These are phyloP conservation scores for Ptychadena robeensis DNA, from an alignment of 2,797 vertebrate genomes.

Conservation along the genomic window DNA sequence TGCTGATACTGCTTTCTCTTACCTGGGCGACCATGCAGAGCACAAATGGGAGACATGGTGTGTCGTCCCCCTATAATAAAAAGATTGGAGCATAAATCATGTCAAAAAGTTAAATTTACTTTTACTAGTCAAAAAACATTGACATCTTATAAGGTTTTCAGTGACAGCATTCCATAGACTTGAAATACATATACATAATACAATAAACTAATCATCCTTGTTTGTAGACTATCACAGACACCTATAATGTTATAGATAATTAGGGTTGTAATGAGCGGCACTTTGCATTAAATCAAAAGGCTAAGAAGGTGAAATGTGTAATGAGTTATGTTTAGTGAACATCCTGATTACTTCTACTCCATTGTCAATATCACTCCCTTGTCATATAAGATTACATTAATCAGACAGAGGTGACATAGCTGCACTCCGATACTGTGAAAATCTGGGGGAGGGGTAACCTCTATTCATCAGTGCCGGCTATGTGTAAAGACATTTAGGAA, in stretches of 20 bases:
- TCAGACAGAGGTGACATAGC: constrained; percentile 29
- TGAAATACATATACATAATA: neutral
- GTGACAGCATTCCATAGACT: neutral
- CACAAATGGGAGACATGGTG: too few species aligned
- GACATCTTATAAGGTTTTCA: neutral
- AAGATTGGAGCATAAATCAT: too few species aligned
- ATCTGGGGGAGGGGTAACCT: neutral
- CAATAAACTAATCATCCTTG: neutral
- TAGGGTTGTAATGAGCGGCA: neutral
- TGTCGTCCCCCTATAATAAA: too few species aligned
- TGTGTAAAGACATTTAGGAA: constrained; percentile 18
- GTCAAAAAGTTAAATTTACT: too few species aligned
- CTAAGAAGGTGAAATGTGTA: constrained; percentile 19
- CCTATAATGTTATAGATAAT: neutral
- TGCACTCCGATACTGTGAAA: constrained; percentile 16
- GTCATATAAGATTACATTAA: constrained; percentile 35
- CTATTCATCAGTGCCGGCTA: constrained; percentile 12
- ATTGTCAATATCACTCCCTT: constrained; percentile 21
- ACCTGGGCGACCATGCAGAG: too few species aligned
- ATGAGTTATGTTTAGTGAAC: neutral
- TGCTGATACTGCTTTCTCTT: too few species aligned
- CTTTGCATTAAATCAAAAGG: constrained; percentile 25
- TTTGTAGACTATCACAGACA: neutral
- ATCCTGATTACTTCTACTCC: constrained; percentile 22
- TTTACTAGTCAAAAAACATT: neutral